Percentiles rank a stretch among this genome's conserved stretches.
Conservation (phyloP, 2,888 invertebrate genomes). For the Agrochola litura region DNA sequence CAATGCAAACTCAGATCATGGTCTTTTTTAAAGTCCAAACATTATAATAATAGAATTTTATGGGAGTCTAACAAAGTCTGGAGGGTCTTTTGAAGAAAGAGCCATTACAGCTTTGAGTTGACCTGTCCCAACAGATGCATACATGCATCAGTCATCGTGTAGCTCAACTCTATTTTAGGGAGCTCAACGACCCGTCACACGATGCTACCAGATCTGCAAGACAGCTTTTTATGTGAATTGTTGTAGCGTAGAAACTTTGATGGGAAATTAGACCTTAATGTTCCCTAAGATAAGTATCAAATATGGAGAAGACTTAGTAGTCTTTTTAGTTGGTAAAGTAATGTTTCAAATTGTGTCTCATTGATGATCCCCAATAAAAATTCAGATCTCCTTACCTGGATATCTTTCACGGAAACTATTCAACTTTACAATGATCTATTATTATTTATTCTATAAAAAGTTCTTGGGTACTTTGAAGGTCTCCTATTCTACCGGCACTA, state of each 20-base stretch:
- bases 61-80: no score
- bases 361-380: neutral
- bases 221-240: conserved; percentile 2
- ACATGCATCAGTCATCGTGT: no score
- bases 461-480: neutral
- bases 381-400: neutral
- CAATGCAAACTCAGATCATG: no score
- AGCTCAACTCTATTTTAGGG: no score
- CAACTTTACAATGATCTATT: neutral
- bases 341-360: neutral
- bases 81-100: no score
- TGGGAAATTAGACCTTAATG: neutral
- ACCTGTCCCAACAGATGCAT: no score
- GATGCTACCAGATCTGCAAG: no score
- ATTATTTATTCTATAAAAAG: neutral
- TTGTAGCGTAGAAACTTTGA: neutral
- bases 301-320: neutral
- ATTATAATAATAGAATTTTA: no score
- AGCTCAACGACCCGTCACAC: no score
- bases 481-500: neutral
- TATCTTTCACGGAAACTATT: neutral
- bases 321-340: neutral
- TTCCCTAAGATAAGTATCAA: neutral
- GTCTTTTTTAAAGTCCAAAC: no score
- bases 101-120: no score